Conservation (phyloP, 2,888 invertebrate species). For the Oscheius sp. region DNA sequence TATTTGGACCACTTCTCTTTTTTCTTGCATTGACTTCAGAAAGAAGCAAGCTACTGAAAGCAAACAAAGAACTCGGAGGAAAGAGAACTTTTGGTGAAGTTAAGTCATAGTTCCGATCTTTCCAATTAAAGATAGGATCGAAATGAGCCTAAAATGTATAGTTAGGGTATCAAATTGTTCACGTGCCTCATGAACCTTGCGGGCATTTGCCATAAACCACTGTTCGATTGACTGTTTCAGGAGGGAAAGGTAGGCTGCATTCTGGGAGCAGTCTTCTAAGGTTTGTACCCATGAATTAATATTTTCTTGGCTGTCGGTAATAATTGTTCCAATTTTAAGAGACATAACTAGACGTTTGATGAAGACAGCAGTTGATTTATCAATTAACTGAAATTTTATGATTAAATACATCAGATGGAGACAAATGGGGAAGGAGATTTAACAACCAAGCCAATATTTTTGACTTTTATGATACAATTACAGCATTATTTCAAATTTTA, state of each 20-base stretch:
- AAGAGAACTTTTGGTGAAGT: background rate
- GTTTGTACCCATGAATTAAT: background rate
- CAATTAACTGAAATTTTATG: no score
- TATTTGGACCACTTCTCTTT: background rate
- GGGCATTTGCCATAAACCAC: constrained; percentile 1
- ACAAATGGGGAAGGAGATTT: background rate
- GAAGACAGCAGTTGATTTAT: background rate
- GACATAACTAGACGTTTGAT: background rate
- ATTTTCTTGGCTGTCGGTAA: background rate
- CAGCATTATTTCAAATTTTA: background rate
- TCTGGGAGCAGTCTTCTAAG: constrained; percentile 2
- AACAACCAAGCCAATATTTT: background rate
- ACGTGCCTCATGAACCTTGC: background rate
- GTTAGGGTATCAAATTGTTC: background rate
- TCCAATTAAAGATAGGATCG: constrained; percentile 6
- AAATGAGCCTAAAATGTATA: constrained; percentile 1
- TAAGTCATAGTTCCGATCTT: background rate
- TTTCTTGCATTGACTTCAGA: constrained; percentile 9
- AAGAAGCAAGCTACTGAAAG: constrained; percentile 12
- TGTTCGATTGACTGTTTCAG: background rate
- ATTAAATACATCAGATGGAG: no score
- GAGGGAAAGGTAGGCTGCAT: constrained; percentile 1
- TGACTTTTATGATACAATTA: background rate
- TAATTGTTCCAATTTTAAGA: background rate
- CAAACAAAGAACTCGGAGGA: background rate